phyloP scores from a whole-genome alignment of 1,140 invertebrate genomes.

The Drosophila ambigua region DNA sequence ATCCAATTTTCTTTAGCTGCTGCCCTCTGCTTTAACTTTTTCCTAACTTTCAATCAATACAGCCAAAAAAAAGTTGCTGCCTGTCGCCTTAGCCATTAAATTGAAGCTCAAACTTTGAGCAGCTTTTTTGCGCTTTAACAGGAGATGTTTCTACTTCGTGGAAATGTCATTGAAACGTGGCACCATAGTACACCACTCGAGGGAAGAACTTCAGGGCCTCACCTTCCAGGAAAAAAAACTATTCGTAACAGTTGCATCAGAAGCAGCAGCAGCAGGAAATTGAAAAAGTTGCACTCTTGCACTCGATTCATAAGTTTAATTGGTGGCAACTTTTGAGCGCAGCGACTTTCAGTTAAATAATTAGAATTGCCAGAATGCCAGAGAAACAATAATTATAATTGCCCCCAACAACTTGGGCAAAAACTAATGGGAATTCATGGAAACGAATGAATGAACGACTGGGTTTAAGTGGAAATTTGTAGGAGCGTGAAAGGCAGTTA shows the following conservation, averaged over 20 bases:
- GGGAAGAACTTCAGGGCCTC: too few species aligned
- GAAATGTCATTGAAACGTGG: too few species aligned
- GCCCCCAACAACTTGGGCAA: slow-evolving; percentile 9
- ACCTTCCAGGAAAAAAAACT: slow-evolving; percentile 31
- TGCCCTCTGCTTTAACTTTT: too few species aligned
- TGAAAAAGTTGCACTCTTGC: slow-evolving; percentile 52
- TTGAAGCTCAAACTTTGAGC: too few species aligned
- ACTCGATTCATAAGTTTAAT: slow-evolving; percentile 28
- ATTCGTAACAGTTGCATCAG: slow-evolving; percentile 9
- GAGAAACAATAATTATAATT: slow-evolving; percentile 49
- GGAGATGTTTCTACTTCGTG: too few species aligned
- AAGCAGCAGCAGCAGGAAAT: slow-evolving; percentile 40
- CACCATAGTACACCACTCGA: too few species aligned
- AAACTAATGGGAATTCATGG: slow-evolving; percentile 20
- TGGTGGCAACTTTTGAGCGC: slow-evolving; percentile 26
- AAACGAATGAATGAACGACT: slow-evolving; percentile 8
- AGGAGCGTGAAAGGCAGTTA: not conserved
- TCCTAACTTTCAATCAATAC: too few species aligned
- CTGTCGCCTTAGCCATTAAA: too few species aligned
- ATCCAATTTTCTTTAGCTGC: too few species aligned
- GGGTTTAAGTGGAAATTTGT: slow-evolving; percentile 27
- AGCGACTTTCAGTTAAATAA: slow-evolving; percentile 35
- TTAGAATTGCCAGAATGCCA: slow-evolving; percentile 14
- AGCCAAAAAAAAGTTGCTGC: too few species aligned
- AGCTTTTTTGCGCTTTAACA: too few species aligned